Evolutionary conservation across 2,797 vertebrate genomes (phyloP), one percentile per base, ranked within the genome.

Genomic region (Taeniopygia guttata): DNA sequence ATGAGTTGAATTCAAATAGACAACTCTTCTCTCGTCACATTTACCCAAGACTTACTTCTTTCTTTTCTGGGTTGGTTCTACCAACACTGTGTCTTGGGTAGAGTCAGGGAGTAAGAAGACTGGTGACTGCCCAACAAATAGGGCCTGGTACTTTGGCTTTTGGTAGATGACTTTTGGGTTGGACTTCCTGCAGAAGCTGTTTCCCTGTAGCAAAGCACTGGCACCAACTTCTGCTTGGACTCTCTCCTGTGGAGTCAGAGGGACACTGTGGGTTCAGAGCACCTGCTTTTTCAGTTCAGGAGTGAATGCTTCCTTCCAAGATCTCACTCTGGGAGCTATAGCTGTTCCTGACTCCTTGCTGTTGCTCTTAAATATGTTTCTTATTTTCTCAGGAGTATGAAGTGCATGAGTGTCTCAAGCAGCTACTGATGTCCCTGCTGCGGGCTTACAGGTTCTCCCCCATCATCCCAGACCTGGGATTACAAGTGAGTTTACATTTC

Each of bases 361-460:
- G 13, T 45, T 88, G 25, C 42, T 68, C 7, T 55, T 80, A 68
- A 68, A 48, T 49, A 36, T 67, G n/a, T 79, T 91, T 91, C 19
- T 95, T 75, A 51, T 86, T 95, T 91, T 74, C 70, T 75, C 76
- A 99, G 99, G 99, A 99, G 81, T 98, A 99, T 10, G 99, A 99
- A 95, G 98, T 99, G 23, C 99, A 98, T 2, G 99, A 99, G 95
- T 99, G 99, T 95, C 98, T 99, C 96, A 99, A 99, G 96, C 99
- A 99, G 97, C 96, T 99, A 92, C 98, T 99, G 98, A 99, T 99
- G 99, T 99, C 99, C 13, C 97, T 99, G 68, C 98, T 99, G 84
- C 98, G 99, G 59, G 99, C 99, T 6, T 99, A 99, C 95, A 98
- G 99, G 34, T 99, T 99, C 97, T 99, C 99, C 4, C 99, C 99